Base-by-base conservation (phyloP, 1,140 invertebrate species). In the Dreissena rostriformis region DNA sequence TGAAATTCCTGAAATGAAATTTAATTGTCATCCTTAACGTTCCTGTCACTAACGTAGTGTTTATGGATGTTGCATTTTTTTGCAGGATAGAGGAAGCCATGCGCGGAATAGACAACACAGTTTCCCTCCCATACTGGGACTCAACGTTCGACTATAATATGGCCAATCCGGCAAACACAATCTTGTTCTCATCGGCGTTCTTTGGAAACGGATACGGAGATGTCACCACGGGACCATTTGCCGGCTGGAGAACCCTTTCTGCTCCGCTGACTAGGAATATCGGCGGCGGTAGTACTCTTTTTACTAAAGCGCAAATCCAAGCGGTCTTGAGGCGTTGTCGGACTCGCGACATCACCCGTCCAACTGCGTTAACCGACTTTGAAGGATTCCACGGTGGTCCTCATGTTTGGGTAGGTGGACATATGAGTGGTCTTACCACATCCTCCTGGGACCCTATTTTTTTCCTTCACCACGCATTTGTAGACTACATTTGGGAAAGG, bases 201-300 rank as follows among this genome's bases (percentile, higher is more conserved):
- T 65, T 93, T 55, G 93, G 93, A 4, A 92, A 91, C 78, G 90
- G 88, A 22, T 86, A 93, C 82, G 93, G 93, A 28, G 92, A 87
- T 53, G 92, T 93, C 5, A 90, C 86, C 39, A 86, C 87, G 49
- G 93, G 93, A 61, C 93, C 93, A 14, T 93, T 88, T 24, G 82
- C 82, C 12, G 66, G 22, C 28, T 67, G 66, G 66, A 11, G 12
- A 22, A 67, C 66, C 22, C n/a, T 26, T 22, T 22, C n/a, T 14
- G 66, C n/a, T 14, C 11, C n/a, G n/a, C 22, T 67, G 66, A 22
- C n/a, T n/a, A n/a, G 66, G 28, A 22, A 67, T 11, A 22, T 22
- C 66, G 66, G 66, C 12, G 22, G 11, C 11, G 28, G 11, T 11
- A 26, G 66, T 11, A 11, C 11, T 22, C 66, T 67, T 26, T 14